Percentiles rank a stretch among this genome's conserved stretches.
phyloP scores from a whole-genome alignment of 2,113 vertebrate genomes.

The Meleagris gallopavo region DNA sequence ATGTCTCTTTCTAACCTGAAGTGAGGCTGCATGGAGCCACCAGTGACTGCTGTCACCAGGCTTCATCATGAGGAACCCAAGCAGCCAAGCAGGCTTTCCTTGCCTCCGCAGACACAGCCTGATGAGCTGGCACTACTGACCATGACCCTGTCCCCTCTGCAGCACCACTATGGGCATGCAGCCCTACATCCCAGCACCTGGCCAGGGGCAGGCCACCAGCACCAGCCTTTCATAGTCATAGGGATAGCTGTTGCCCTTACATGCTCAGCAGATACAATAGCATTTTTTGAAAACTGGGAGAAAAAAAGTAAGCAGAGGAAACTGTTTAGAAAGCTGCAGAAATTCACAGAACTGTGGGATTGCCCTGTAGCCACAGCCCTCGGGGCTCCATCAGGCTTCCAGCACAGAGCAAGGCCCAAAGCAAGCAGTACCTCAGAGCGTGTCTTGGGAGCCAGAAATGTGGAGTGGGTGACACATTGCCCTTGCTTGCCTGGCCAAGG shows the following conservation, averaged over 20 bases:
- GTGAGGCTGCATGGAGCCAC: not conserved
- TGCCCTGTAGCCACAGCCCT: accelerated
- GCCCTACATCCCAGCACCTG: not conserved
- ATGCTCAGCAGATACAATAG: not conserved
- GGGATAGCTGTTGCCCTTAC: not conserved
- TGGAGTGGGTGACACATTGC: accelerated
- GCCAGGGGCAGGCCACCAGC: not conserved
- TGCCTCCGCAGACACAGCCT: not conserved
- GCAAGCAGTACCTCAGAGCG: not conserved
- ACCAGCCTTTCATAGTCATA: not conserved
- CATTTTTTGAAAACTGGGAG: not conserved
- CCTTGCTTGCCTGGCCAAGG: not conserved
- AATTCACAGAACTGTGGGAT: not conserved
- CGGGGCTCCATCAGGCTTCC: not conserved
- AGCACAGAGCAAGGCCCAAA: not conserved
- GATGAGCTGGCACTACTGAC: not conserved
- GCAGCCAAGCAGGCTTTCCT: not conserved
- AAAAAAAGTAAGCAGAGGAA: not conserved
- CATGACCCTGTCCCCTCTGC: not conserved
- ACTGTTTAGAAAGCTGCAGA: not conserved
- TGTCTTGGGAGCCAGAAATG: not conserved
- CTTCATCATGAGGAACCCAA: not conserved
- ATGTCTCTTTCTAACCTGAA: not conserved
- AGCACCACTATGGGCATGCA: not conserved
- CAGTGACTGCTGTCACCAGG: not conserved